Evolutionary conservation across 2,888 invertebrate genomes (phyloP), one percentile per base, ranked within the genome.

Genomic region (Patella depressa): DNA sequence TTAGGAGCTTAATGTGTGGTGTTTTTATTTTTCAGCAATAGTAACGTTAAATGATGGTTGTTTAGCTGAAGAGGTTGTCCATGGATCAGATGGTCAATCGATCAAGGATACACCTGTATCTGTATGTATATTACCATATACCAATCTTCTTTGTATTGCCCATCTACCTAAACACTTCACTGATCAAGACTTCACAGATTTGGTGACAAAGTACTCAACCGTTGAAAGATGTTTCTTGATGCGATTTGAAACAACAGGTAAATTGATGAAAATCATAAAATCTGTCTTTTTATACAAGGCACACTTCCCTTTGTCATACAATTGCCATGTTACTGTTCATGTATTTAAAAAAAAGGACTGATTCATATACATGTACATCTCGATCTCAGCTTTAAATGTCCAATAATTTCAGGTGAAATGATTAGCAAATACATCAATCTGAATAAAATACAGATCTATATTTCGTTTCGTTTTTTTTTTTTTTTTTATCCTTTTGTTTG

Each of bases 101-200:
- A 81, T 89, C 45, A 82, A 86, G 71, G 86, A 84, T 45, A 85
- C 82, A 15, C 80, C 82, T 34, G 91, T 93, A n/a, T 89, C 90
- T 3, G 92, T 93, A 54, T 85, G 88, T 34, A 90, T 92, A 19
- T 91, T 92, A 19, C 90, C 91, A 7, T 92, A 92, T 15, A 92
- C 93, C 81, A 91, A 92, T 87, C 88, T 93, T 81, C 88, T 93
- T 19, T 93, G 93, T 85, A 90, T 93, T 7, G 92, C 93, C 2
- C 90, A 93, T 57, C 88, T 93, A 57, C 93, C 93, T 2, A 85
- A 89, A 3, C 84, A 88, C 77, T 91, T 91, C 85, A 90, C 91
- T 0, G 93, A 93, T 75, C 89, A 90, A 17, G 92, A 93, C 79
- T 93, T 93, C 83, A 83, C 87, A 14, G 87, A 89, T n/a, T 87